Evolutionary conservation across 1,140 invertebrate genomes (phyloP).

Genomic region (Procambarus virginalis): DNA sequence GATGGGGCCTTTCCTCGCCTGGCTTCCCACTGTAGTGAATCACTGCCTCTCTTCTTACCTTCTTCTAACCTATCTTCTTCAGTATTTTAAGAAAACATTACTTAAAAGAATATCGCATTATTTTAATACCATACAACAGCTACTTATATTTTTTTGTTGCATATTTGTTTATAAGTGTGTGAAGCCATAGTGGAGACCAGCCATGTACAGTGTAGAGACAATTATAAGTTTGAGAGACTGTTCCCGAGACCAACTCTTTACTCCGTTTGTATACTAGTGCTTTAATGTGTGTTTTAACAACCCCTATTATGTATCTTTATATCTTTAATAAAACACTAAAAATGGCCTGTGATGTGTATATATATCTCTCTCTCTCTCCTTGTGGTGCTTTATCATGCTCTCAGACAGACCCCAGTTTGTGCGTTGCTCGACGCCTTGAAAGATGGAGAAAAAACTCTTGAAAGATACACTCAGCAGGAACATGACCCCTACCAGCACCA

Average conservation of each 20-base stretch:
- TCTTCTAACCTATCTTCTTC: neutral
- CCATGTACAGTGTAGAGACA: neutral
- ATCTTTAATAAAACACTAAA: neutral
- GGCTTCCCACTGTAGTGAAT: neutral
- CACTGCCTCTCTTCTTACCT: neutral
- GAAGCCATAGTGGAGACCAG: neutral
- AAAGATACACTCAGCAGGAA: no score
- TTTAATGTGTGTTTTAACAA: neutral
- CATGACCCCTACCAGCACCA: no score
- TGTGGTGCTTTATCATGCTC: no score
- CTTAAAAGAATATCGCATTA: neutral
- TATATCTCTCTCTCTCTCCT: neutral
- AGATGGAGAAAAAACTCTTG: no score
- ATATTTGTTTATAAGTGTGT: slow-evolving; percentile 9
- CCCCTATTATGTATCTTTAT: neutral
- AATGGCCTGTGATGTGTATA: neutral
- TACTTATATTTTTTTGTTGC: slow-evolving; percentile 5
- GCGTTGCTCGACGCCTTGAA: no score
- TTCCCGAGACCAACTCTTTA: neutral
- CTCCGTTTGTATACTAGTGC: neutral
- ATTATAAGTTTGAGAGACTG: neutral
- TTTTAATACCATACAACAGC: neutral
- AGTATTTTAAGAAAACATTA: neutral
- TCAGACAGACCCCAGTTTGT: no score
- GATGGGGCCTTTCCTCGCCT: neutral